Evolutionary conservation across 2,113 vertebrate genomes (phyloP).

Genomic region (Cryptotis parvus): DNA sequence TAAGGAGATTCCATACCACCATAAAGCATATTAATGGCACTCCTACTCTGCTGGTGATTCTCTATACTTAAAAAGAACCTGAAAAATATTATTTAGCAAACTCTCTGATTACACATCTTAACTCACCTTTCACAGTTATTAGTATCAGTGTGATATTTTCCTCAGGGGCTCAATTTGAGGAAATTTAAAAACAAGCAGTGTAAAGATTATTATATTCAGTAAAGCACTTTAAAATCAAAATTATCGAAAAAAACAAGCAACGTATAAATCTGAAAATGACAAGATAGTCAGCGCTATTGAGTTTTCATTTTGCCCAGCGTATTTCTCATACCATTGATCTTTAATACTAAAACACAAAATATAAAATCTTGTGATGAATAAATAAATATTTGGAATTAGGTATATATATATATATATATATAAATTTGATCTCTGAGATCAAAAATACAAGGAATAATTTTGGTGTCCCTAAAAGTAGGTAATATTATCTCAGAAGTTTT

Average conservation of each 20-base stretch:
- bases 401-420: constrained; percentile 28
- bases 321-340: neutral
- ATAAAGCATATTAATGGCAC: neutral
- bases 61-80: neutral
- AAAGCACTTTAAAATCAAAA: neutral
- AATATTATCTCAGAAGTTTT: neutral
- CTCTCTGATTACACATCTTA: neutral
- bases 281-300: neutral
- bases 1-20: neutral
- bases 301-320: neutral
- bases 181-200: neutral
- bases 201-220: neutral
- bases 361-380: neutral
- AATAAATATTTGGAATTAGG: neutral
- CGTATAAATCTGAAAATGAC: neutral
- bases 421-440: neutral
- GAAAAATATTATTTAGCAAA: neutral
- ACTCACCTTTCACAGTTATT: neutral
- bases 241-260: neutral
- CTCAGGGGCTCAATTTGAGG: neutral
- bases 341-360: constrained; percentile 6
- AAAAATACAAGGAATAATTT: constrained; percentile 22
- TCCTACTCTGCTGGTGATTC: neutral
- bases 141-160: neutral
- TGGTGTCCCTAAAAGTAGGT: neutral